phyloP scores from a whole-genome alignment of 2,888 invertebrate species.

The Catotricha subobsoleta region DNA sequence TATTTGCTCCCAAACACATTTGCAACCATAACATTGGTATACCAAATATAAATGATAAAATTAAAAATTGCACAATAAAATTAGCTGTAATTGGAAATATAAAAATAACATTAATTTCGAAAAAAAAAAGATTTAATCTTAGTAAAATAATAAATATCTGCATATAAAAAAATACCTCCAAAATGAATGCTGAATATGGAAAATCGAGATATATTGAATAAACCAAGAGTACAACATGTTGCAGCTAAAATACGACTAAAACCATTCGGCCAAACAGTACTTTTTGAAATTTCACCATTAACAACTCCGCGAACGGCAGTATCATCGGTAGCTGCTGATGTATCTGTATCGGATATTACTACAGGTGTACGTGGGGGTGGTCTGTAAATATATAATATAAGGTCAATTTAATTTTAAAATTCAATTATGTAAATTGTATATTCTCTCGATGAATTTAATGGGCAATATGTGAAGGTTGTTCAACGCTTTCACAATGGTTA shows the following conservation, averaged over 20 bases:
- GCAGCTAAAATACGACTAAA: constrained; percentile 66
- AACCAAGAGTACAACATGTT: constrained; percentile 68
- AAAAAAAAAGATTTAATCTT: background rate
- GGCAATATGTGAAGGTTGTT: too few relatives aligned
- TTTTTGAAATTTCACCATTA: background rate
- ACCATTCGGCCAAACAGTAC: constrained; percentile 40
- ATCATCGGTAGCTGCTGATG: background rate
- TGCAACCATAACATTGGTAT: constrained; percentile 73
- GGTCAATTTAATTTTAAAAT: too few relatives aligned
- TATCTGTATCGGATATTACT: background rate
- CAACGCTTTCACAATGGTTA: too few relatives aligned
- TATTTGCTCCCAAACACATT: constrained; percentile 67
- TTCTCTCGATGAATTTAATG: too few relatives aligned
- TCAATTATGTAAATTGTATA: too few relatives aligned
- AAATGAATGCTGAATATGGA: constrained; percentile 72
- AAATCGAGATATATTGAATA: constrained; percentile 77
- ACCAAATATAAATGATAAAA: constrained; percentile 63
- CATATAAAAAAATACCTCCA: constrained; percentile 38
- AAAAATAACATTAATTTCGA: background rate
- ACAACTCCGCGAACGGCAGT: background rate
- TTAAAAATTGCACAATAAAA: constrained; percentile 74
- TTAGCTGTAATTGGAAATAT: constrained; percentile 38
- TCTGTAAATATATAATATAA: background rate
- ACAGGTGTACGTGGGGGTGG: background rate
- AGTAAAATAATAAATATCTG: too few relatives aligned